Percentiles rank a stretch among this genome's conserved stretches.
Conservation (phyloP, 2,113 vertebrate species). For the Mastomys coucha region DNA sequence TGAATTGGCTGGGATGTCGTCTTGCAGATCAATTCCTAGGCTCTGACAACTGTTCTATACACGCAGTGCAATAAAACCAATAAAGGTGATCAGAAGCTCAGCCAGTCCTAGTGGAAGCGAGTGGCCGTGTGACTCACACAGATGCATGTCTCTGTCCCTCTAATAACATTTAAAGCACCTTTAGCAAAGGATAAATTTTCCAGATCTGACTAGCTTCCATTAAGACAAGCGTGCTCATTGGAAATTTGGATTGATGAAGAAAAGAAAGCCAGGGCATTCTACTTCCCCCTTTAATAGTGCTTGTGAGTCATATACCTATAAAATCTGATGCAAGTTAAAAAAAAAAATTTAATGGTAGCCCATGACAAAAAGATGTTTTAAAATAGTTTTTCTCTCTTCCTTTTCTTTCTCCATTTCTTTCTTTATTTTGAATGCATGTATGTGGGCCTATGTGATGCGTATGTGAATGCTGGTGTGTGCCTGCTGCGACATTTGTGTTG, state of each 20-base stretch:
- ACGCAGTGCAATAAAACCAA: constrained; percentile 33
- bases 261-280: constrained; percentile 10
- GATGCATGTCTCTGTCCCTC: not conserved
- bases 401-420: no score
- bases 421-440: not conserved
- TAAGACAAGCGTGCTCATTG: not conserved
- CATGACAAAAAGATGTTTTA: constrained; percentile 37
- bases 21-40: constrained; percentile 39
- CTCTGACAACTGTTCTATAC: not conserved
- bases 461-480: not conserved
- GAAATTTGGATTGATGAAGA: constrained; percentile 47
- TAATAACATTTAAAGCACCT: not conserved
- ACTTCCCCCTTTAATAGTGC: not conserved
- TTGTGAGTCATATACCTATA: constrained; percentile 46
- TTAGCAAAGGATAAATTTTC: constrained; percentile 42
- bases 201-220: not conserved
- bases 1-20: not conserved
- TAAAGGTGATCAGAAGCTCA: constrained; percentile 65
- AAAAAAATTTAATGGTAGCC: constrained; percentile 47
- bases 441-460: not conserved
- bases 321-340: constrained; percentile 17
- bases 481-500: not conserved
- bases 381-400: not conserved
- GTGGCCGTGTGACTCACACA: constrained; percentile 22
- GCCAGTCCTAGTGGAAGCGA: constrained; percentile 55